Percentiles rank a stretch among this genome's conserved stretches.
Evolutionary conservation across 2,888 invertebrate genomes (phyloP).

Genomic region (Perizoma affinitatum): DNA sequence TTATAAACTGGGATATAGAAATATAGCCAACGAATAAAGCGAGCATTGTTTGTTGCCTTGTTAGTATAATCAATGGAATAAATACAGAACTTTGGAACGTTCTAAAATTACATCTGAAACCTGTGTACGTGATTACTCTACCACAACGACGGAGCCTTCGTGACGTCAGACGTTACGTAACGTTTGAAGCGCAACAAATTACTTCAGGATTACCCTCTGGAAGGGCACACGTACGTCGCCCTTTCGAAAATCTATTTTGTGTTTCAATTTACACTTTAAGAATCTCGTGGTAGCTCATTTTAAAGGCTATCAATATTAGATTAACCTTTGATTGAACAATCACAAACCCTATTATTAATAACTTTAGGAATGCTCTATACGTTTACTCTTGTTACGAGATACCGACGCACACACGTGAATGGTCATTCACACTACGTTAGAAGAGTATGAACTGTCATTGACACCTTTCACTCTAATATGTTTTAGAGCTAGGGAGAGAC

Average conservation of each 20-base stretch:
- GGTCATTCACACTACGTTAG: not conserved
- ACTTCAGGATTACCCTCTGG: slow-evolving; percentile 26
- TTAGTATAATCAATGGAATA: slow-evolving; percentile 3
- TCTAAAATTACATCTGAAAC: slow-evolving; percentile 3
- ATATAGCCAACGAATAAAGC: no score
- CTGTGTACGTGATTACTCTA: slow-evolving; percentile 1
- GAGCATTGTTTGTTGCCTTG: not conserved
- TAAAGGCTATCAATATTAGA: slow-evolving; percentile 9
- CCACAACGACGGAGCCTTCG: slow-evolving; percentile 5
- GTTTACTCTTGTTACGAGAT: no score
- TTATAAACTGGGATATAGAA: no score
- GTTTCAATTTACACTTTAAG: slow-evolving; percentile 24
- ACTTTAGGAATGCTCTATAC: not conserved
- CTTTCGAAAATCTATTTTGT: slow-evolving; percentile 36
- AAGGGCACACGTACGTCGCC: slow-evolving; percentile 34
- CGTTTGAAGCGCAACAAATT: slow-evolving; percentile 13
- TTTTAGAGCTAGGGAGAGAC: no score
- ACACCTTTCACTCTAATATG: no score
- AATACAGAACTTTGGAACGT: not conserved
- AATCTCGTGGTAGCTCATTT: slow-evolving; percentile 10
- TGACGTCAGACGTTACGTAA: slow-evolving; percentile 16
- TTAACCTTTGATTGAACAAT: slow-evolving; percentile 16
- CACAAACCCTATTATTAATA: slow-evolving; percentile 8
- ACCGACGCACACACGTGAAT: not conserved
- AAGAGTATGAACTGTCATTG: no score